Percentiles rank a stretch among this genome's conserved stretches.
Conservation (phyloP, 2,888 invertebrate genomes). For the Hipparchia sbordonii region DNA sequence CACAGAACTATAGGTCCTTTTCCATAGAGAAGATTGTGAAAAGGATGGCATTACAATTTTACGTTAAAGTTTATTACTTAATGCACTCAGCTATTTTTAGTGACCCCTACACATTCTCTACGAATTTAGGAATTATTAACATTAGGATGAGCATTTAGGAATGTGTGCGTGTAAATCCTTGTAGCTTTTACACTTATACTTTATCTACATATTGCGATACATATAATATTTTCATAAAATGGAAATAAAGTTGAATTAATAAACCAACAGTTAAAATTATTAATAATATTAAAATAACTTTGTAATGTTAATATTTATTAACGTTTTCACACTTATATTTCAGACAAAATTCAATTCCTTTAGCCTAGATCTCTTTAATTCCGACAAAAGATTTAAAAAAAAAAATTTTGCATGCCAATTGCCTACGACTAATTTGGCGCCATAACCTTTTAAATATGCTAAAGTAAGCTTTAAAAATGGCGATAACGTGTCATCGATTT, state of each 20-base stretch:
- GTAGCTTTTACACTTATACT: slow-evolving; percentile 2
- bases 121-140: slow-evolving; percentile 34
- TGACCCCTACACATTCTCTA: slow-evolving; percentile 17
- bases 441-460: too few relatives aligned
- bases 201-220: not conserved
- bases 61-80: not conserved
- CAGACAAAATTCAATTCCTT: slow-evolving; percentile 22
- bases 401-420: not conserved
- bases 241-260: not conserved
- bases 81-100: not conserved
- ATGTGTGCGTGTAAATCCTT: slow-evolving; percentile 29
- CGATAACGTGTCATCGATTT: too few relatives aligned
- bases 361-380: not conserved
- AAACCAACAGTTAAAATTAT: slow-evolving; percentile 12
- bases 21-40: not conserved
- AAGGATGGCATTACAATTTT: not conserved
- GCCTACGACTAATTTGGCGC: not conserved
- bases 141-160: slow-evolving; percentile 40
- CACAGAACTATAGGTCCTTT: not conserved
- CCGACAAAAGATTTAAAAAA: not conserved
- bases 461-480: too few relatives aligned
- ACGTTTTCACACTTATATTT: slow-evolving; percentile 8
- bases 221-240: not conserved
- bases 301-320: not conserved
- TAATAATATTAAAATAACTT: slow-evolving; percentile 10